A percentile compares a stretch with the other conserved stretches of the same genome.
phyloP scores from a whole-genome alignment of 2,797 vertebrate genomes.

The Potorous gilbertii region DNA sequence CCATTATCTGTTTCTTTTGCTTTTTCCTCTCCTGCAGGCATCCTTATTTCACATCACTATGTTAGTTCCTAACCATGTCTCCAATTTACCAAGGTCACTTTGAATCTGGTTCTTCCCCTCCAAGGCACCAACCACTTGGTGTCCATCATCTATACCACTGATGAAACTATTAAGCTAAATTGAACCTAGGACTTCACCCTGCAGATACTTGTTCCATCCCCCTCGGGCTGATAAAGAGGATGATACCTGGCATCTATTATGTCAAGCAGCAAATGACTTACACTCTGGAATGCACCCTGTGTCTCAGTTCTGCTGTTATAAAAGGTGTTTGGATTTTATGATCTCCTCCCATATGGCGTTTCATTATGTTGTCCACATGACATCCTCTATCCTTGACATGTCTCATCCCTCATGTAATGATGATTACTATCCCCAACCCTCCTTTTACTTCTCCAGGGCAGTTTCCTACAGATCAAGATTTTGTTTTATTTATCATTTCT shows the following conservation, averaged over 20 bases:
- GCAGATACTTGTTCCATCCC: slow-evolving; percentile 10
- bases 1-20: neutral
- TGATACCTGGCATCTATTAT: slow-evolving; percentile 36
- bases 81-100: slow-evolving; percentile 23
- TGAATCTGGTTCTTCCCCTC: slow-evolving; percentile 27
- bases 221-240: slow-evolving; percentile 39
- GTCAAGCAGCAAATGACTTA: slow-evolving; percentile 57
- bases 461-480: slow-evolving; percentile 74
- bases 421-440: slow-evolving; percentile 58
- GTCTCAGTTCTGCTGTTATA: slow-evolving; percentile 53
- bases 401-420: slow-evolving; percentile 69
- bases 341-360: slow-evolving; percentile 64
- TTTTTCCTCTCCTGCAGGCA: slow-evolving; percentile 27
- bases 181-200: slow-evolving; percentile 34
- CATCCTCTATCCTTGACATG: slow-evolving; percentile 59
- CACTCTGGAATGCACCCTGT: slow-evolving; percentile 37
- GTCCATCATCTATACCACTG: neutral
- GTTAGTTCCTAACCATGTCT: neutral
- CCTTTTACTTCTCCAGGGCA: slow-evolving; percentile 61
- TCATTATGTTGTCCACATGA: slow-evolving; percentile 68
- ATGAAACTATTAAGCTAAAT: neutral
- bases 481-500: slow-evolving; percentile 79
- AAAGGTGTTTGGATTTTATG: slow-evolving; percentile 68
- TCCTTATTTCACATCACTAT: slow-evolving; percentile 17
- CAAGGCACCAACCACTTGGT: neutral